Base-by-base conservation (phyloP, 2,888 invertebrate genomes). In the Lamellibrachia columna region DNA sequence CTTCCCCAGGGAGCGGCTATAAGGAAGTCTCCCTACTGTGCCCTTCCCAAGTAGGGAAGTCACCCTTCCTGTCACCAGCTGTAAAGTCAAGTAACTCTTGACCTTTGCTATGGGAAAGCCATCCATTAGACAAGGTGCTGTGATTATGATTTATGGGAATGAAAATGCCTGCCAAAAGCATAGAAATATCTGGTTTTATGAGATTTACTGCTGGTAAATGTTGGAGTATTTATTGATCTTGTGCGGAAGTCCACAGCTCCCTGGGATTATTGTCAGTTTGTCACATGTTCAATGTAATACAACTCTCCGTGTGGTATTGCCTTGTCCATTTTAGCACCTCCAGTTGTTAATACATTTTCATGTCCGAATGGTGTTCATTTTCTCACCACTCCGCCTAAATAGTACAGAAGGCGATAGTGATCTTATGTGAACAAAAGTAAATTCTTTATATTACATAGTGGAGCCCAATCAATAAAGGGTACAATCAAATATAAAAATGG, bases 21-120 rank as follows among this genome's bases (percentile, higher is more conserved):
- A 75, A n/a, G 75, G 75, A 75, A 75, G 75, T 75, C 75, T 75
- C 75, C 75, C 75, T 75, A 75, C 75, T 75, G 75, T 75, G 75
- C 22, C 75, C 75, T 75, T 22, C 75, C 75, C 11, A 15, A 75
- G 75, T 75, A n/a, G 75, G 60, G 75, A 75, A 75, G 75, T 15
- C n/a, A 22, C 75, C n/a, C 75, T 75, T 15, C 75, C 75, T 75
- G 75, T 22, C 75, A 75, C 75, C 15, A 6, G 75, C 75, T 22
- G 75, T 75, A 15, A 75, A 75, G 75, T 75, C 75, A 75, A 75
- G 75, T 75, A 75, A 75, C 75, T 75, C 75, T 75, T 75, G 75
- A 75, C 75, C 75, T n/a, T 75, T 6, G 22, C 75, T 22, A 75
- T 75, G 75, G 75, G 75, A 75, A 75, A 75, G 22, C 75, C 22